Conservation (phyloP, 1,140 invertebrate species). For the Drosophila tristis region DNA sequence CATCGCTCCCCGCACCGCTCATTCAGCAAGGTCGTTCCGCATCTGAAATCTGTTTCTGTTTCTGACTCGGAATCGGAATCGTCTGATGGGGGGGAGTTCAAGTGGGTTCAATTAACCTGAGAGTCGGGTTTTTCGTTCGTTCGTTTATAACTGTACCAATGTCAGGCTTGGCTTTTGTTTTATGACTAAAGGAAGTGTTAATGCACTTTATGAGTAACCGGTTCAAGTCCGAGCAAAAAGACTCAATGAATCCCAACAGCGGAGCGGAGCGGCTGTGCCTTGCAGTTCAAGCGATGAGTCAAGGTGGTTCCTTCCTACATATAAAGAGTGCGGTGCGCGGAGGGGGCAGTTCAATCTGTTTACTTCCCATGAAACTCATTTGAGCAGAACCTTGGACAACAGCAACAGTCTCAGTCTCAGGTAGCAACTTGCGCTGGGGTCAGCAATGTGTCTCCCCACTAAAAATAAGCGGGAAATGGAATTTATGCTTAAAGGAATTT, state of each 20-base stretch:
- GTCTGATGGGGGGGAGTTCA: constrained; percentile 44
- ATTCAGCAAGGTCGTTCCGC: constrained; percentile 77
- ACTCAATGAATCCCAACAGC: constrained; percentile 1
- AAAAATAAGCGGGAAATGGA: too few species aligned
- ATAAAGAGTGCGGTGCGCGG: too few species aligned
- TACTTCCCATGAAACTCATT: background rate
- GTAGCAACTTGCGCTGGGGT: too few species aligned
- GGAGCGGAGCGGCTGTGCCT: constrained; percentile 1
- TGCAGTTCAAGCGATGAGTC: constrained; percentile 67
- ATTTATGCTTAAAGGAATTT: too few species aligned
- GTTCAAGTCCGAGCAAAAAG: constrained; percentile 29
- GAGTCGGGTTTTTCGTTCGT: constrained; percentile 22
- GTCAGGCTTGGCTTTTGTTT: constrained; percentile 56
- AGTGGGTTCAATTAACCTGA: constrained; percentile 78
- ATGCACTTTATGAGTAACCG: constrained; percentile 67
- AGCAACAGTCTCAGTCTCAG: too few species aligned
- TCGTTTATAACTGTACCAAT: constrained; percentile 76
- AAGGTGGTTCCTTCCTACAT: constrained; percentile 51
- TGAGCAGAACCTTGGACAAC: too few species aligned
- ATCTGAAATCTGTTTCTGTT: constrained; percentile 57
- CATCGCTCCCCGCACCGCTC: constrained; percentile 31
- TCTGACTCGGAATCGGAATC: constrained; percentile 26
- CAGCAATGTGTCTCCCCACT: too few species aligned
- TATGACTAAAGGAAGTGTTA: constrained; percentile 72
- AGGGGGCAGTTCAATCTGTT: constrained; percentile 23